These are phyloP conservation scores for Alcedo quadribrachys DNA, from an alignment of 2,797 vertebrate species.

Conservation along the genomic window DNA sequence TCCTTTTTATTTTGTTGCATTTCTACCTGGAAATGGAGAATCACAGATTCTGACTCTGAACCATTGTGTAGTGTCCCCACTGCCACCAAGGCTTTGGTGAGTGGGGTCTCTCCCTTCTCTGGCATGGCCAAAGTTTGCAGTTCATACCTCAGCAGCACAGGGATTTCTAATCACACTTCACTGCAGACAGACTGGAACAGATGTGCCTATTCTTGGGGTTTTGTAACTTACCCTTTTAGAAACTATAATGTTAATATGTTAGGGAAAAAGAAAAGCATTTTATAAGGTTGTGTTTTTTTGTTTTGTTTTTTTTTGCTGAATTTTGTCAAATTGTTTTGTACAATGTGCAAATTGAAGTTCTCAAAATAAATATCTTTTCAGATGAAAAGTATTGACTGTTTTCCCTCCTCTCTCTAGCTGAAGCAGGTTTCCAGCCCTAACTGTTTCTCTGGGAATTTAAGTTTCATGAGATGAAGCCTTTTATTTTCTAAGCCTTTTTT, in stretches of 20 bases:
- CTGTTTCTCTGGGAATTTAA: background rate
- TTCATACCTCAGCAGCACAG: constrained; percentile 77
- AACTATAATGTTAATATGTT: constrained; percentile 70
- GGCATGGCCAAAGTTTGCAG: constrained; percentile 78
- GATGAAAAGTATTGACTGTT: background rate
- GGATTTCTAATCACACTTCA: constrained; percentile 58
- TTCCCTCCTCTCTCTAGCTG: background rate
- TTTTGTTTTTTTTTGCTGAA: constrained; percentile 74
- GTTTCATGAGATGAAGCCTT: background rate
- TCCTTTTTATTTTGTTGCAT: background rate
- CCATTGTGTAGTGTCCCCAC: constrained; percentile 13
- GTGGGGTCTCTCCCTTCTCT: constrained; percentile 33
- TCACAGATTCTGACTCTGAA: constrained; percentile 9
- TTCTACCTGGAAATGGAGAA: constrained; percentile 48
- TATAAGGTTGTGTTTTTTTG: constrained; percentile 76
- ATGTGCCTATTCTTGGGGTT: constrained; percentile 6
- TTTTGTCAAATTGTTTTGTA: constrained; percentile 81
- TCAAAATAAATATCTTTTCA: constrained; percentile 79
- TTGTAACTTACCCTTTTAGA: constrained; percentile 29
- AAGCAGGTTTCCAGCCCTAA: background rate
- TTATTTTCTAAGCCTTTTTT: background rate
- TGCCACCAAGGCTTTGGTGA: background rate
- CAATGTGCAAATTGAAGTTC: constrained; percentile 82
- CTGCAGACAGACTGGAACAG: constrained; percentile 74
- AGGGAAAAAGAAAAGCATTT: constrained; percentile 24